A percentile compares a stretch with the other conserved stretches of the same genome.
phyloP scores from a whole-genome alignment of 2,888 invertebrate genomes.

The Pandemis heparana region DNA sequence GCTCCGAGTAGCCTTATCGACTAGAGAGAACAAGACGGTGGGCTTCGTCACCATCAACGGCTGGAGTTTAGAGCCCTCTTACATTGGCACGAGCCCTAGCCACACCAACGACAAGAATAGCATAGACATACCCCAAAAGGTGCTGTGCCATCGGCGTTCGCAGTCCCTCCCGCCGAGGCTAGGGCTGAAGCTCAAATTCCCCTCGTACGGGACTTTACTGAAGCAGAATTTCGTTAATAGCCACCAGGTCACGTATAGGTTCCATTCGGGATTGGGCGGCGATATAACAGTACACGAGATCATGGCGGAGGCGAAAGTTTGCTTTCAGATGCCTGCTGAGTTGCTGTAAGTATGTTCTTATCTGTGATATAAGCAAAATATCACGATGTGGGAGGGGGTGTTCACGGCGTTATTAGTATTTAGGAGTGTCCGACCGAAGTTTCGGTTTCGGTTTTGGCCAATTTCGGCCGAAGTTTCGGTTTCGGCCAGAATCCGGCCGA shows the following conservation, averaged over 20 bases:
- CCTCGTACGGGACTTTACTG: constrained; percentile 90
- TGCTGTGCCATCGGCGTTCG: constrained; percentile 87
- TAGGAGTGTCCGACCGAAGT: too few species aligned
- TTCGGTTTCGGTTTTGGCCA: too few species aligned
- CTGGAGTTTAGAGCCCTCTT: constrained; percentile 93
- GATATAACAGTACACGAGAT: constrained; percentile 97
- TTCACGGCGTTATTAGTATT: too few species aligned
- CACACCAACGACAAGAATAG: constrained; percentile 83
- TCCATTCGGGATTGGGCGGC: constrained; percentile 96
- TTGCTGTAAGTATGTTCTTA: constrained; percentile 89
- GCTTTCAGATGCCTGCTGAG: constrained; percentile 94
- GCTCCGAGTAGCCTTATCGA: constrained; percentile 86
- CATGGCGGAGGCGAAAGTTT: constrained; percentile 95
- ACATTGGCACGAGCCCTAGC: constrained; percentile 89
- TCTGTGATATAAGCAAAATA: too few species aligned
- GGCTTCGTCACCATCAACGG: constrained; percentile 95
- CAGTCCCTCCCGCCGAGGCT: constrained; percentile 94
- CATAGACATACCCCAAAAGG: constrained; percentile 73
- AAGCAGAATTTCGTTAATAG: constrained; percentile 92
- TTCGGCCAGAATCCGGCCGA: too few species aligned
- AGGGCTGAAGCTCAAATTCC: constrained; percentile 92
- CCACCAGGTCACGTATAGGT: constrained; percentile 90
- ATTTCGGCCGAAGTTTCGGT: too few species aligned
- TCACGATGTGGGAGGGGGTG: too few species aligned
- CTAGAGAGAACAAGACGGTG: constrained; percentile 88